Evolutionary conservation across 2,888 invertebrate genomes (phyloP), one percentile per base, ranked within the genome.

Genomic region (Teleogryllus oceanicus): DNA sequence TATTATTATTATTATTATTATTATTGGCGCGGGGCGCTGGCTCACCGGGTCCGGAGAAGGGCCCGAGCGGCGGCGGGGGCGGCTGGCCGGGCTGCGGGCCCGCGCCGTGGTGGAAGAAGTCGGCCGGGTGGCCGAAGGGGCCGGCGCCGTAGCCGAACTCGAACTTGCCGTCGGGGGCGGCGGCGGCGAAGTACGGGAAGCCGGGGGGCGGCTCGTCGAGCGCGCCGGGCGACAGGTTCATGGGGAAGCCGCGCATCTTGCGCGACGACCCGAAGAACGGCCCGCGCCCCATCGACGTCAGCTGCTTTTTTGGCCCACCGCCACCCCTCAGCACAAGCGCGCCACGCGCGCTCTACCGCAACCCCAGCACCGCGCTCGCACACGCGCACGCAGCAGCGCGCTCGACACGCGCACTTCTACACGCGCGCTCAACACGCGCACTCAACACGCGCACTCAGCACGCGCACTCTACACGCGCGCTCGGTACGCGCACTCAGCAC

Each of bases 161-260:
- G 88, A 96, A 96, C 87, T 96, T 96, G 89, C 96, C 96, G 89
- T 96, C 96, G 83, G 94, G 94, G 88, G 95, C 96, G 84, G 94
- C 92, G 82, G 91, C 90, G 85, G 94, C 93, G 88, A 96, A 97
- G 88, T 97, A 97, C 21, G 96, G 95, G 89, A 96, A 97, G 85
- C 96, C 96, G 77, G 86, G 87, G 78, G 89, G 88, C 83, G 95
- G 95, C 86, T 97, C 96, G 86, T 97, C 97, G 82, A 95, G 90
- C 8, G 95, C 95, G 77, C 96, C 96, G 21, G 96, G 95, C 75
- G 95, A 95, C 82, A 96, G 91, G 88, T 96, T 96, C 92, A 96
- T 93, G 80, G 96, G 96, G 87, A 97, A 95, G 79, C 96, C 96
- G 83, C 97, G 91, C 96, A 97, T 96, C 88, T 97, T 96, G 84